Conservation (phyloP, 2,797 vertebrate species). For the Odontamblyopus lacepedii region DNA sequence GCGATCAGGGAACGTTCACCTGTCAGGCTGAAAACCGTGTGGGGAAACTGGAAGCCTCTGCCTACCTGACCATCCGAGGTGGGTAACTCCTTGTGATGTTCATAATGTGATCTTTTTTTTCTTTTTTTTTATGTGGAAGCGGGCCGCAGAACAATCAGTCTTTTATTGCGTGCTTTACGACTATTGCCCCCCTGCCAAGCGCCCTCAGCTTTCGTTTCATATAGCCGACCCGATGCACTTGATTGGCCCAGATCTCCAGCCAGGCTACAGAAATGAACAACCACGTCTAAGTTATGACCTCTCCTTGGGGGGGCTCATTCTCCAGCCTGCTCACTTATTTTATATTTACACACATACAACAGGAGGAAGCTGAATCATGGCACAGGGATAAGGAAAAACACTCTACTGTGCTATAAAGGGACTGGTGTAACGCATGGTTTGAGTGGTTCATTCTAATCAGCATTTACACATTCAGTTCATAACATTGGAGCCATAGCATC, state of each 20-base stretch:
- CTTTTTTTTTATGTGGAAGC: conserved; percentile 49
- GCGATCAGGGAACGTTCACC: conserved; percentile 89
- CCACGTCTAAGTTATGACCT: conserved; percentile 58
- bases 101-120: conserved; percentile 49
- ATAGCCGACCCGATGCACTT: conserved; percentile 48
- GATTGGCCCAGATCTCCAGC: conserved; percentile 64
- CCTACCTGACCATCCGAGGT: conserved; percentile 94
- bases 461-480: neutral
- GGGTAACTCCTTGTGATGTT: conserved; percentile 61
- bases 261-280: conserved; percentile 64
- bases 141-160: conserved; percentile 57
- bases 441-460: conserved; percentile 6
- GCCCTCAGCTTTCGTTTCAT: conserved; percentile 66
- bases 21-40: conserved; percentile 94
- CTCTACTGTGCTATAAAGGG: conserved; percentile 6
- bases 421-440: neutral
- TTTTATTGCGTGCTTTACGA: conserved; percentile 68
- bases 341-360: conserved; percentile 42
- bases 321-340: conserved; percentile 33
- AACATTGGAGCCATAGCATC: conserved; percentile 12
- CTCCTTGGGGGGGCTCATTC: conserved; percentile 42
- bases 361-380: conserved; percentile 18
- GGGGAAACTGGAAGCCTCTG: conserved; percentile 91
- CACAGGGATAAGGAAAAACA: conserved; percentile 22
- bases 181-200: conserved; percentile 70